These are phyloP conservation scores for Brachionus manjavacas DNA, from an alignment of 1,140 invertebrate genomes.

Conservation along the genomic window DNA sequence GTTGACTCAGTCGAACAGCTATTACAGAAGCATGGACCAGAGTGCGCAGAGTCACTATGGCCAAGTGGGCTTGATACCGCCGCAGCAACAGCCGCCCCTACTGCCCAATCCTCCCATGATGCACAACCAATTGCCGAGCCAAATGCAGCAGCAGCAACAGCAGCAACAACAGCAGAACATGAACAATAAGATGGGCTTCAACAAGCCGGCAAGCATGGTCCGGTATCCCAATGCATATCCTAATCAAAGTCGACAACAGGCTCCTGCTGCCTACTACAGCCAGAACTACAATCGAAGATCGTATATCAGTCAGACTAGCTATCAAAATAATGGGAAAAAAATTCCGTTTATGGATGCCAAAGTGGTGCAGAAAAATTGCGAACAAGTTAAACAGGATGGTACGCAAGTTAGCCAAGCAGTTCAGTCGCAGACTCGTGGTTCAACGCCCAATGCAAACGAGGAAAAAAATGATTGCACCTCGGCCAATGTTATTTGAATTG, in stretches of 20 bases:
- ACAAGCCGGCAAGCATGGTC: background rate
- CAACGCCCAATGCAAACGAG: background rate
- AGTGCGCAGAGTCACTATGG: background rate
- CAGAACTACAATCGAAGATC: background rate
- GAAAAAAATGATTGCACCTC: background rate
- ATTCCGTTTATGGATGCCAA: background rate
- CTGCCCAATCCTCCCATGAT: background rate
- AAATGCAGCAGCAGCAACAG: background rate
- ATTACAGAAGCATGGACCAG: background rate
- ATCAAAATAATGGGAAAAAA: constrained; percentile 9
- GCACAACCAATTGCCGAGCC: background rate
- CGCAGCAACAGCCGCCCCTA: background rate
- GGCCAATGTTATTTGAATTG: background rate
- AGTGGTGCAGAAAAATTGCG: background rate
- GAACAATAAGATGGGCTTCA: background rate
- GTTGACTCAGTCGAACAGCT: background rate
- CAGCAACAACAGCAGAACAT: background rate
- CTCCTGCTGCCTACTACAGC: background rate
- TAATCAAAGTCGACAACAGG: background rate
- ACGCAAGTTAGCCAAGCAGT: background rate
- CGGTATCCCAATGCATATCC: background rate
- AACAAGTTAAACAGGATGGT: background rate
- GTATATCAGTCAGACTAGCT: background rate
- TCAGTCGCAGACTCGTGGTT: background rate
- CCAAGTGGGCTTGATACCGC: background rate